A percentile compares a stretch with the other conserved stretches of the same genome.
Conservation (phyloP, 2,888 invertebrate species). For the Aethes cnicana region DNA sequence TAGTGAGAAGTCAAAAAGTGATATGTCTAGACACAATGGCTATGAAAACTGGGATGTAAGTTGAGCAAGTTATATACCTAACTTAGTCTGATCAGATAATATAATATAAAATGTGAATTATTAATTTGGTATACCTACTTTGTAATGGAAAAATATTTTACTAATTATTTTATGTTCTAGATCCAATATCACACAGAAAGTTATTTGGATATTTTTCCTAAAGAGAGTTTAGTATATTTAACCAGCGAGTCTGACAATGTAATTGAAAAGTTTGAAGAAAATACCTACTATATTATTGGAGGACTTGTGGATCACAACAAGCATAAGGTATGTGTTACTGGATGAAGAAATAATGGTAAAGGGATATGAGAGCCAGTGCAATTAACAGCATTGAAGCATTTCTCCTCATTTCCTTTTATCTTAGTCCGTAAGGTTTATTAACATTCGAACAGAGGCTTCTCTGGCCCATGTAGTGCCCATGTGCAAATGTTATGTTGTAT, state of each 20-base stretch:
- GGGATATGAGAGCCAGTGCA: no score
- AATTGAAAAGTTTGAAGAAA: slow-evolving; percentile 87
- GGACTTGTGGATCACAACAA: slow-evolving; percentile 98
- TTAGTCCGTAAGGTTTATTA: no score
- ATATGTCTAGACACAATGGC: slow-evolving; percentile 91
- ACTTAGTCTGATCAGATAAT: no score
- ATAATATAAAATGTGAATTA: no score
- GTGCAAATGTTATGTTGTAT: no score
- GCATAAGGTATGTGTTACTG: slow-evolving; percentile 95
- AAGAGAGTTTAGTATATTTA: slow-evolving; percentile 92
- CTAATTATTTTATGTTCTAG: slow-evolving; percentile 62
- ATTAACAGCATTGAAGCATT: no score
- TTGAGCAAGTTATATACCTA: slow-evolving; percentile 36
- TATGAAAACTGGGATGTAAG: slow-evolving; percentile 96
- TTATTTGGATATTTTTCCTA: slow-evolving; percentile 87
- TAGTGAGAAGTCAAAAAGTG: slow-evolving; percentile 86
- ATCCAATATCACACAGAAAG: slow-evolving; percentile 86
- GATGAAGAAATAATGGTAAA: no score
- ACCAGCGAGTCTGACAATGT: slow-evolving; percentile 96
- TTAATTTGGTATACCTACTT: no score
- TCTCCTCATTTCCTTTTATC: no score
- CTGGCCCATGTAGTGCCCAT: no score
- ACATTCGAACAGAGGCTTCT: no score
- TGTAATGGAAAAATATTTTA: not conserved
- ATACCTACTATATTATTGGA: slow-evolving; percentile 95